Base-by-base conservation (phyloP, 1,140 invertebrate genomes). In the Meteorus sp. region DNA sequence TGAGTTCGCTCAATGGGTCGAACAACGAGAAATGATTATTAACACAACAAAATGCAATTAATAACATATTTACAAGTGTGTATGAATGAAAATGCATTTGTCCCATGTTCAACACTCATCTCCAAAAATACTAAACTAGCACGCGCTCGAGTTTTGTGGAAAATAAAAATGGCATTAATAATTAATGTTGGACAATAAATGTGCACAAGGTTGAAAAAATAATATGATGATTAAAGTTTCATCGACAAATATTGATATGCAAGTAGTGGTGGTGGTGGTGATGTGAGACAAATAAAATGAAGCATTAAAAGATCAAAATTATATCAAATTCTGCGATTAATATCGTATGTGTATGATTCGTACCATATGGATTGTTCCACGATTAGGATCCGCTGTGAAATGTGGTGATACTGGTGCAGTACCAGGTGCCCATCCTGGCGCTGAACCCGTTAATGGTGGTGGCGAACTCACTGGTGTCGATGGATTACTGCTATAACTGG, bases 401-500 rank as follows among this genome's bases (percentile, higher is more conserved):
- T 81, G 85, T 65, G 81, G 83, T 41, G 81, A 83, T 57, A 82
- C 83, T 43, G 79, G 81, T 11, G 79, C 75, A 17, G 81, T 78
- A 64, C 80, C 82, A 31, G 83, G 77, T 55, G 83, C 75, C 83
- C 83, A 85, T 27, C 75, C 79, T 23, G 82, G 76, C 9, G 75
- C 71, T 51, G 85, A 81, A 37, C 83, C 80, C 19, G 89, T 89
- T 68, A 89, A 83, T 52, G 89, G 92, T 56, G 89, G 91, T 41
- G 93, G 91, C 58, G 91, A 92, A 81, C 91, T 93, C 60, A 92
- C 88, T 17, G 92, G 91, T 29, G 91, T 93, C 65, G 89, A 88
- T 64, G 93, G 93, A 74, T 94, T 95, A 71, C 92, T 93, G 79
- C 91, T 92, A 82, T 94, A 96, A 84, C 92, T 95, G 77, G 74